These are phyloP conservation scores for Catostomus latipinnis DNA, from an alignment of 2,797 vertebrate species.

Conservation along the genomic window DNA sequence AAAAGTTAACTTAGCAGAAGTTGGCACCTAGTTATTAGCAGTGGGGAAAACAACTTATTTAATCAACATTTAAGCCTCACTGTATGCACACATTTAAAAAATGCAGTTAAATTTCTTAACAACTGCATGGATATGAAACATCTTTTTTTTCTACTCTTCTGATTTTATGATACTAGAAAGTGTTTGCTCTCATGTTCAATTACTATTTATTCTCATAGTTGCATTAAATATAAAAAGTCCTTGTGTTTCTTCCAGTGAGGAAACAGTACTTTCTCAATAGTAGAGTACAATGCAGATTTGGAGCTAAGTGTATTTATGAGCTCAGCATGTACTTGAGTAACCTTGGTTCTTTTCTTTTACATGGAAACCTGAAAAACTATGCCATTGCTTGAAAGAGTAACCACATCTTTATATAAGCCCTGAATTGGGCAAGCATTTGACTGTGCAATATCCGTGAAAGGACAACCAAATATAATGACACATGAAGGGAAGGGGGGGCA, in stretches of 20 bases:
- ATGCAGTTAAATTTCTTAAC: too few relatives aligned
- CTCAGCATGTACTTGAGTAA: too few relatives aligned
- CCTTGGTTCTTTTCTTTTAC: too few relatives aligned
- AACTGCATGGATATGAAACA: too few relatives aligned
- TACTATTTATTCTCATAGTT: constrained; percentile 20
- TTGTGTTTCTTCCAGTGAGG: constrained; percentile 20
- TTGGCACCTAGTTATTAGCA: constrained; percentile 45
- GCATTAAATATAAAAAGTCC: constrained; percentile 26
- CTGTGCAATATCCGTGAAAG: too few relatives aligned
- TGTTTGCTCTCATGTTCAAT: not conserved
- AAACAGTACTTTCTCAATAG: constrained; percentile 30
- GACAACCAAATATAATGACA: too few relatives aligned
- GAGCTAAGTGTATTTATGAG: not conserved
- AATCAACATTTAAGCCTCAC: constrained; percentile 42
- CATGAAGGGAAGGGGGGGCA: too few relatives aligned
- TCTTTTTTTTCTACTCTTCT: constrained; percentile 18
- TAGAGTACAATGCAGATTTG: not conserved
- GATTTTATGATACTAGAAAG: constrained; percentile 24
- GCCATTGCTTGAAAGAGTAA: too few relatives aligned
- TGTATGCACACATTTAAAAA: not conserved
- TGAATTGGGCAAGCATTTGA: too few relatives aligned
- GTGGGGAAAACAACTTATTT: constrained; percentile 42
- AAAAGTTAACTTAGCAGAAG: constrained; percentile 29
- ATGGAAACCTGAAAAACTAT: too few relatives aligned
- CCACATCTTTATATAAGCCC: too few relatives aligned